Conservation (phyloP, 2,797 vertebrate species). For the Lithobates pipiens region DNA sequence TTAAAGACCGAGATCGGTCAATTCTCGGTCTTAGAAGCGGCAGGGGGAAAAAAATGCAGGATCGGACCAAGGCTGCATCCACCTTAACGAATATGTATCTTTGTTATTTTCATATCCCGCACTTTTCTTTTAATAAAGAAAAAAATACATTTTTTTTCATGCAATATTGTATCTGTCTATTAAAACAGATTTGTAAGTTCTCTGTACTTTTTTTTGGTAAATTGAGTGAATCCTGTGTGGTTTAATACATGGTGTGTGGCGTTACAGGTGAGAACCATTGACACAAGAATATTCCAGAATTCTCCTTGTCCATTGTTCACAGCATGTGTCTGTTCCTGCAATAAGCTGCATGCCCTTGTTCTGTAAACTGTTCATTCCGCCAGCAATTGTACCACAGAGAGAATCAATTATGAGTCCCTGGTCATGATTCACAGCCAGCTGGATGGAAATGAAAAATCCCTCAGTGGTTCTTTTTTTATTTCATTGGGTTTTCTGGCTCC, state of each 20-base stretch:
- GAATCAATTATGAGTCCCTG: conserved; percentile 45
- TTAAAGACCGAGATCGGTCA: too few species aligned
- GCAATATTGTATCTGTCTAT: too few species aligned
- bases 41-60: too few species aligned
- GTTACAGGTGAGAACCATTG: conserved; percentile 15
- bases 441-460: background rate
- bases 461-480: conserved; percentile 10
- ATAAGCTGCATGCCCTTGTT: conserved; percentile 11
- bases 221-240: background rate
- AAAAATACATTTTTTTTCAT: too few species aligned
- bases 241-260: background rate
- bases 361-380: conserved; percentile 13
- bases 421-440: conserved; percentile 31
- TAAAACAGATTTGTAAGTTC: too few species aligned
- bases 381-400: conserved; percentile 19
- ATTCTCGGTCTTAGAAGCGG: too few species aligned
- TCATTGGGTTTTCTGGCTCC: conserved; percentile 13
- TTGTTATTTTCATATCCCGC: too few species aligned
- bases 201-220: too few species aligned
- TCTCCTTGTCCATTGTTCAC: conserved; percentile 14
- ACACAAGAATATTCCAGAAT: background rate
- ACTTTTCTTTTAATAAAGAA: too few species aligned
- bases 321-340: background rate
- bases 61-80: too few species aligned
- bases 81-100: too few species aligned